These are phyloP conservation scores for Tenthredo mesomela DNA, from an alignment of 2,888 invertebrate species.

Conservation along the genomic window DNA sequence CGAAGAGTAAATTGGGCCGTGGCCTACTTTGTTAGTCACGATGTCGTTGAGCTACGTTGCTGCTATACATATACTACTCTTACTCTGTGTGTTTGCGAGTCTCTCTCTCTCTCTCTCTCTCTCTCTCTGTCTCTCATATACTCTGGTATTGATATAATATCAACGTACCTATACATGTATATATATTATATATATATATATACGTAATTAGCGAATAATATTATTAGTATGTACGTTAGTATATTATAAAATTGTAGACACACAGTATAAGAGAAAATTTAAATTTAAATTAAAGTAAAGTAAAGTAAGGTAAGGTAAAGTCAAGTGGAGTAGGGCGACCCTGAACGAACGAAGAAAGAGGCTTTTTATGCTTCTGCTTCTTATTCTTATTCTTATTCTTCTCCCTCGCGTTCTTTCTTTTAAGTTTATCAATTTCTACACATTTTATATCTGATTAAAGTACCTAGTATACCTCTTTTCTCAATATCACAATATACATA, in stretches of 20 bases:
- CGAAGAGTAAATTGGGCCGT: constrained; percentile 49
- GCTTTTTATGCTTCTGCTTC: neutral
- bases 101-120: neutral
- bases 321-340: neutral
- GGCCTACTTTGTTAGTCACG: constrained; percentile 37
- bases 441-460: no score
- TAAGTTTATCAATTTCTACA: no score
- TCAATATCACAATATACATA: no score
- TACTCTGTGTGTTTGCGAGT: neutral
- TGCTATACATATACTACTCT: neutral
- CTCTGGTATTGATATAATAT: no score
- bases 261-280: no score
- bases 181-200: no score
- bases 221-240: neutral
- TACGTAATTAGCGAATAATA: neutral
- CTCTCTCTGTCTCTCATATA: no score
- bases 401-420: no score
- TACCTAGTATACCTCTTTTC: no score
- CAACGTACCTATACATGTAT: no score
- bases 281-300: no score
- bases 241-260: neutral
- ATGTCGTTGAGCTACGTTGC: neutral
- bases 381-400: neutral
- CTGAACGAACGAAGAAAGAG: neutral
- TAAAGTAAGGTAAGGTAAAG: neutral